These are phyloP conservation scores for Ailurus styani DNA, from an alignment of 2,113 vertebrate species.

Conservation along the genomic window DNA sequence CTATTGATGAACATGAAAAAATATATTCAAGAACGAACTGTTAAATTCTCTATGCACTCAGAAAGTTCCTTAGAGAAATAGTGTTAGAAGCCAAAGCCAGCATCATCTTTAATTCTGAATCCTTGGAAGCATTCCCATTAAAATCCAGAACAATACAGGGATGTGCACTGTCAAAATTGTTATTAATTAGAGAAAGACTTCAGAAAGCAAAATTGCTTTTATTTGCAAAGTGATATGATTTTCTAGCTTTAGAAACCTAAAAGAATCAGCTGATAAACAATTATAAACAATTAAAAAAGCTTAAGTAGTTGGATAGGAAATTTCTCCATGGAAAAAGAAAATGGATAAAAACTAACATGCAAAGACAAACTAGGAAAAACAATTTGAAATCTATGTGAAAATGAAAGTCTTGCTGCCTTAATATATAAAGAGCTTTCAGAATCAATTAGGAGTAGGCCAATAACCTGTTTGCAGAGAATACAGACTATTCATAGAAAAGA, in stretches of 20 bases:
- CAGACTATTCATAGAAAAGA: neutral
- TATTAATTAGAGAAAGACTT: neutral
- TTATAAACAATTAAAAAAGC: neutral
- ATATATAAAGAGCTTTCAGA: conserved; percentile 22
- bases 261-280: neutral
- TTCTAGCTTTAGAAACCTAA: neutral
- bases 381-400: neutral
- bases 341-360: neutral
- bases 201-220: neutral
- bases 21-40: neutral
- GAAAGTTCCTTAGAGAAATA: neutral
- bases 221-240: neutral
- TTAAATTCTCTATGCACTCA: neutral
- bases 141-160: neutral
- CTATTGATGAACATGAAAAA: neutral
- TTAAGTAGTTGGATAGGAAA: neutral
- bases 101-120: conserved; percentile 1
- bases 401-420: conserved; percentile 16
- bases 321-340: conserved; percentile 26
- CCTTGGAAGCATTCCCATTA: neutral
- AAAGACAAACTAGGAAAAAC: neutral
- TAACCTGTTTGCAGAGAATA: conserved; percentile 1
- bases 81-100: neutral
- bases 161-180: neutral
- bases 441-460: neutral